A percentile compares a stretch with the other conserved stretches of the same genome.
Evolutionary conservation across 1,140 invertebrate species (phyloP).

Genomic region (Phocides pigmalion): DNA sequence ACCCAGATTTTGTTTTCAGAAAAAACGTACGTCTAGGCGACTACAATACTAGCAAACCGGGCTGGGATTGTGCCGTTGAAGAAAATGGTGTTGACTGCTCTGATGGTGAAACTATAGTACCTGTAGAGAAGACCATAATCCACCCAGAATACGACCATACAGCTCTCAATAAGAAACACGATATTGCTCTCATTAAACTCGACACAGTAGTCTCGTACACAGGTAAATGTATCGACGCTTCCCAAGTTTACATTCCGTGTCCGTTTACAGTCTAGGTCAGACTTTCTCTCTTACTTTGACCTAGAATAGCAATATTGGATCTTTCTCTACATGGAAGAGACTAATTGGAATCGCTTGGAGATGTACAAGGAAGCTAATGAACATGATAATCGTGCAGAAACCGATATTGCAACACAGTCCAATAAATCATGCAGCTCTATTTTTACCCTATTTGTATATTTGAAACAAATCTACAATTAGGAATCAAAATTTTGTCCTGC

Average conservation of each 20-base stretch:
- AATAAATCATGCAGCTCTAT: no score
- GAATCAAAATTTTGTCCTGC: no score
- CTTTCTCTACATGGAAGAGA: no score
- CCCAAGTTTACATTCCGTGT: neutral
- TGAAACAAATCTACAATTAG: no score
- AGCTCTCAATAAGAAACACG: constrained; percentile 48
- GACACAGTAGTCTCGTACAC: constrained; percentile 47
- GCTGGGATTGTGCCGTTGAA: constrained; percentile 47
- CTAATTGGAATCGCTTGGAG: no score
- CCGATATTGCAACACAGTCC: no score
- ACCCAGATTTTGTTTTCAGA: constrained; percentile 36
- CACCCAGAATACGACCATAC: constrained; percentile 57
- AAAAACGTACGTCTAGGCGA: constrained; percentile 57
- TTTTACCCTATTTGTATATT: no score
- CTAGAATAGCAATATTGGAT: no score
- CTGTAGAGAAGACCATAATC: constrained; percentile 56
- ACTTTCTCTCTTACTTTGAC: no score
- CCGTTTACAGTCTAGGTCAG: neutral
- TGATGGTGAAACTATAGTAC: constrained; percentile 41
- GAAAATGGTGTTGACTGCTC: constrained; percentile 53
- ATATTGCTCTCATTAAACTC: constrained; percentile 68
- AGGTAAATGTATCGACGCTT: constrained; percentile 41
- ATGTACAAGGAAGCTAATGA: no score
- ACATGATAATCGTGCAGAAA: no score
- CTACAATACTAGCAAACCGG: constrained; percentile 48